phyloP scores from a whole-genome alignment of 2,797 vertebrate genomes.

The Rhabdomys pumilio region DNA sequence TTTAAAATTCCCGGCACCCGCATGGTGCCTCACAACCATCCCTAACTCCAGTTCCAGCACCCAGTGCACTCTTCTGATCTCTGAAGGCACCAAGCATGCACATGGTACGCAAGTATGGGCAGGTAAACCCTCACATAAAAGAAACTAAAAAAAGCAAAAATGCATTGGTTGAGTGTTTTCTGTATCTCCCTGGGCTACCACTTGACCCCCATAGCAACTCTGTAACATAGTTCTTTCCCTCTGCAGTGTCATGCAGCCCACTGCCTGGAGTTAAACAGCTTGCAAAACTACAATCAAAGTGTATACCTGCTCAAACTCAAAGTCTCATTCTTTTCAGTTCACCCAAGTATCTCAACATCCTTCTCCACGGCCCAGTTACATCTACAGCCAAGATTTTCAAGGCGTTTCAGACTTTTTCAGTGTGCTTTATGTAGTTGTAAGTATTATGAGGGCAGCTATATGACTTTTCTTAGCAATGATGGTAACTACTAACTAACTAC shows the following conservation, averaged over 20 bases:
- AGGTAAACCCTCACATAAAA: not conserved
- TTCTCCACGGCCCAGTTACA: not conserved
- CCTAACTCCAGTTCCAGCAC: not conserved
- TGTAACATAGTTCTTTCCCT: not conserved
- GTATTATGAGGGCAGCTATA: not conserved
- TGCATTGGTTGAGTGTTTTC: not conserved
- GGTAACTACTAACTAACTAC: not conserved
- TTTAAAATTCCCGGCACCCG: not conserved
- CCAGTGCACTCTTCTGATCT: too few species aligned
- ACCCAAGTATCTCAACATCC: not conserved
- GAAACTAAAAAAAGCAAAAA: not conserved
- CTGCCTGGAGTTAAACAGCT: not conserved
- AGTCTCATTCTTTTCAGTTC: not conserved
- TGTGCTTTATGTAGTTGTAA: constrained; percentile 14
- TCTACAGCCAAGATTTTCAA: constrained; percentile 34
- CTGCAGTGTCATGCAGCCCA: not conserved
- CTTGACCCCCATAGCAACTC: not conserved
- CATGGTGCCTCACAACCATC: not conserved
- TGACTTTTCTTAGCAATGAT: constrained; percentile 6
- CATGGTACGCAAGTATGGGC: not conserved
- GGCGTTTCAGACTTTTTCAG: constrained; percentile 42
- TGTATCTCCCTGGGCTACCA: not conserved
- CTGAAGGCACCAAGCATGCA: too few species aligned
- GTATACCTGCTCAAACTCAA: constrained; percentile 61
- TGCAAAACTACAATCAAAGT: constrained; percentile 54